Evolutionary conservation across 1,140 invertebrate species (phyloP).

Genomic region (Brachionus koreanus): DNA sequence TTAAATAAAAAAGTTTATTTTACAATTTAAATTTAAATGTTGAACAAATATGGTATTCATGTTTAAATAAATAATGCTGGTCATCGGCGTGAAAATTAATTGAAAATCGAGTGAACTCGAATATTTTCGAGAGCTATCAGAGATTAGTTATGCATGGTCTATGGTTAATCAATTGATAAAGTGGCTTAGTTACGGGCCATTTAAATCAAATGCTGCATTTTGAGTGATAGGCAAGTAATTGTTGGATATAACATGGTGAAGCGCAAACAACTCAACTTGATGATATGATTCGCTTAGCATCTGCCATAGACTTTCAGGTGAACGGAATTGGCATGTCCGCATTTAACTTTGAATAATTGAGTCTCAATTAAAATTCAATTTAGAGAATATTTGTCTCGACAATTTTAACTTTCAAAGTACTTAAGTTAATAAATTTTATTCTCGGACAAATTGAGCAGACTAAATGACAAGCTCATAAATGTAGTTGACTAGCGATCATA

Average conservation of each 20-base stretch:
- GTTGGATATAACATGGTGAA: not conserved
- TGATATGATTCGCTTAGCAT: not conserved
- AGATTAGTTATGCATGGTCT: slow-evolving; percentile 7
- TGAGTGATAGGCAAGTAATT: not conserved
- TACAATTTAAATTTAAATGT: not conserved
- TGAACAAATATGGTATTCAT: not conserved
- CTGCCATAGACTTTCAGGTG: not conserved
- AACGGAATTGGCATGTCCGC: not conserved
- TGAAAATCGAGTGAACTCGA: not conserved
- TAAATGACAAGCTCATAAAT: slow-evolving; percentile 28
- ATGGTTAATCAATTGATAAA: not conserved
- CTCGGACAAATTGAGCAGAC: not conserved
- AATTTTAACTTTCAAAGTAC: slow-evolving; percentile 4
- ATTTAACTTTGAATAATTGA: not conserved
- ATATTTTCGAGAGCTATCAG: not conserved
- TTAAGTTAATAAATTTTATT: not conserved
- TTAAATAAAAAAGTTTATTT: not conserved
- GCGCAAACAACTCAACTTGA: not conserved
- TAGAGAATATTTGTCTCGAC: not conserved
- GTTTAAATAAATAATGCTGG: not conserved
- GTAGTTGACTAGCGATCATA: not conserved
- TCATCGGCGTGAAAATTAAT: not conserved
- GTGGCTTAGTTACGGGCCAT: slow-evolving; percentile 1
- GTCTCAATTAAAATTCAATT: slow-evolving; percentile 2
- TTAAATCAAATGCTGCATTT: not conserved